Conservation (phyloP, 1,140 invertebrate species). For the Myzus persicae region DNA sequence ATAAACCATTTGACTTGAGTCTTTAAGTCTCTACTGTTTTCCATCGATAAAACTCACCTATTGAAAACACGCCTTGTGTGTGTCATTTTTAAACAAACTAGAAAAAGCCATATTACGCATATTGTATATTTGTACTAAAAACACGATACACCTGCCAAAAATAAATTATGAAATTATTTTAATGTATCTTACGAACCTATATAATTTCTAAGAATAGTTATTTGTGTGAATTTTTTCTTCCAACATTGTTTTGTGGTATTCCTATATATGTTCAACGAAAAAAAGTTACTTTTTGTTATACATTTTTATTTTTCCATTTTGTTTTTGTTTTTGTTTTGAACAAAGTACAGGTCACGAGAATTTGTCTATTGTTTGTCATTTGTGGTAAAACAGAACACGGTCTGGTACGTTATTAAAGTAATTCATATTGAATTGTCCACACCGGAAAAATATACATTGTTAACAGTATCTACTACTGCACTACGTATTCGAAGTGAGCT, state of each 20-base stretch:
- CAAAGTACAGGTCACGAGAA: background rate
- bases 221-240: background rate
- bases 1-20: background rate
- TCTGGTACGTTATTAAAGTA: background rate
- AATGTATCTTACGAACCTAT: background rate
- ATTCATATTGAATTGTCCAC: background rate
- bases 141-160: background rate
- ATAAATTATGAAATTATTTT: background rate
- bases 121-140: background rate
- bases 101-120: background rate
- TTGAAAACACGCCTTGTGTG: background rate
- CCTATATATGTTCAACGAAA: background rate
- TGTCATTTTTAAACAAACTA: background rate
- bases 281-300: background rate
- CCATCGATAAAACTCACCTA: background rate
- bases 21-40: background rate
- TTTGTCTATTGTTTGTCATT: slow-evolving; percentile 15
- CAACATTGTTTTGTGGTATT: background rate
- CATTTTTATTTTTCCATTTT: background rate
- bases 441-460: background rate
- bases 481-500: background rate
- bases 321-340: background rate
- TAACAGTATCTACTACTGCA: background rate
- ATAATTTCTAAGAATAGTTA: background rate
- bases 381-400: background rate